phyloP scores from a whole-genome alignment of 2,113 vertebrate species.

The Paraplagusia blochii region DNA sequence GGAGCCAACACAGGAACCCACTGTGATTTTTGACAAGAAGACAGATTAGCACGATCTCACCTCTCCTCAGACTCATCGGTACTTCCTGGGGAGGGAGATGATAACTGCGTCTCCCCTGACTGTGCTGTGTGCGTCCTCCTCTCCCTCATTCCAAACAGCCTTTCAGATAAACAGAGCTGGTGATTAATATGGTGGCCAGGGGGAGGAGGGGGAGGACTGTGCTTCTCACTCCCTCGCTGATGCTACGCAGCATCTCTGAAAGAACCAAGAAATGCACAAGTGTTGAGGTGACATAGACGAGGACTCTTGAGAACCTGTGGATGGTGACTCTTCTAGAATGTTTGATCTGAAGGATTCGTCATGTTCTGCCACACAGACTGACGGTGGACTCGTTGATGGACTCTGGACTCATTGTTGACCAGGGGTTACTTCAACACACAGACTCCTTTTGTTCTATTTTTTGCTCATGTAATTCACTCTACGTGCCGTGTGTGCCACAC shows the following conservation, averaged over 20 bases:
- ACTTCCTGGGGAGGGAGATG: conserved; percentile 36
- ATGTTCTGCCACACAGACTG: conserved; percentile 47
- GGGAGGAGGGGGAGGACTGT: conserved; percentile 47
- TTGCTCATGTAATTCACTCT: conserved; percentile 19
- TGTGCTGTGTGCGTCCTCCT: conserved; percentile 27
- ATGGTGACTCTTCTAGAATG: conserved; percentile 40
- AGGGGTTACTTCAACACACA: conserved; percentile 18
- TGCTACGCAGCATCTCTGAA: conserved; percentile 53
- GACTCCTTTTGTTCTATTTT: background rate
- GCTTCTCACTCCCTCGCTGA: conserved; percentile 45
- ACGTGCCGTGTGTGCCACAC: conserved; percentile 14
- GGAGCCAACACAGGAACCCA: conserved; percentile 13
- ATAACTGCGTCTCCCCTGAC: conserved; percentile 35
- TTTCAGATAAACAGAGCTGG: conserved; percentile 59
- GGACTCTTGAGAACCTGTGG: conserved; percentile 9
- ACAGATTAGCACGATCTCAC: conserved; percentile 59
- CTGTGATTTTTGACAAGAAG: conserved; percentile 37
- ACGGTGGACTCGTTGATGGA: conserved; percentile 42
- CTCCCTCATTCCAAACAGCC: conserved; percentile 50
- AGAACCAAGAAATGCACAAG: conserved; percentile 53
- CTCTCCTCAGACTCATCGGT: conserved; percentile 55
- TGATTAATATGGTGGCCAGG: conserved; percentile 72
- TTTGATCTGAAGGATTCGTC: conserved; percentile 48
- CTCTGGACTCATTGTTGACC: conserved; percentile 26
- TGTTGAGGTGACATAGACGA: conserved; percentile 64